Conservation (phyloP, 1,140 invertebrate genomes). For the Bombus terrestris region DNA sequence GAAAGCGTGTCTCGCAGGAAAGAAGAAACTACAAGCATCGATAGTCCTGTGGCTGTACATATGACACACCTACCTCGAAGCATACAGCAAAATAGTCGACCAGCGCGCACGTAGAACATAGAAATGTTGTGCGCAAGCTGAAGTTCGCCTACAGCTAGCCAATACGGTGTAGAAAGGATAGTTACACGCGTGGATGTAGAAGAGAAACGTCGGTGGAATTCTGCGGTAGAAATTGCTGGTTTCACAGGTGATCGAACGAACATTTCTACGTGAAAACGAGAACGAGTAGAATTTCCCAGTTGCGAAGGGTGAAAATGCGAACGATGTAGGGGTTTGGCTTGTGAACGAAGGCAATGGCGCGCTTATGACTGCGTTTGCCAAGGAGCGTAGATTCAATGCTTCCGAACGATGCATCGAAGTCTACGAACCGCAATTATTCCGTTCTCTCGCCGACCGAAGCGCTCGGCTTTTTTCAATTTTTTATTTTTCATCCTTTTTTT, state of each 20-base stretch:
- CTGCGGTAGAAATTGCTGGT: background rate
- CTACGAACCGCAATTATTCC: background rate
- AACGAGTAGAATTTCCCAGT: constrained; percentile 1
- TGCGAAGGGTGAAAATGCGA: background rate
- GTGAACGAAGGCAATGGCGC: background rate
- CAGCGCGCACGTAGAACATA: background rate
- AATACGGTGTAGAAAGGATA: background rate
- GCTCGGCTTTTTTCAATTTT: background rate
- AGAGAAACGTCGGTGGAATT: background rate
- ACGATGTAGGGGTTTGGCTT: background rate
- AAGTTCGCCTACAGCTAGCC: too few species aligned
- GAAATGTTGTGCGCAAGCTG: too few species aligned
- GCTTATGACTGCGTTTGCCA: background rate
- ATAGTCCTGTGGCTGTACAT: too few species aligned
- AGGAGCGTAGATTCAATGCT: background rate
- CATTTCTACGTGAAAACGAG: constrained; percentile 4
- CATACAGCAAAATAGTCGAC: too few species aligned
- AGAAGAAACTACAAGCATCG: too few species aligned
- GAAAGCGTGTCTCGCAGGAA: too few species aligned
- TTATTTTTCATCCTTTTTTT: background rate
- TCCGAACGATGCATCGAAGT: background rate
- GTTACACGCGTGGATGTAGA: too few species aligned
- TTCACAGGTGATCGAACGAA: constrained; percentile 21
- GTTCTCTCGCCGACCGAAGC: background rate
- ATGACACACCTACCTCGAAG: too few species aligned